Evolutionary conservation across 2,797 vertebrate genomes (phyloP).

Genomic region (Thalassophryne amazonica): DNA sequence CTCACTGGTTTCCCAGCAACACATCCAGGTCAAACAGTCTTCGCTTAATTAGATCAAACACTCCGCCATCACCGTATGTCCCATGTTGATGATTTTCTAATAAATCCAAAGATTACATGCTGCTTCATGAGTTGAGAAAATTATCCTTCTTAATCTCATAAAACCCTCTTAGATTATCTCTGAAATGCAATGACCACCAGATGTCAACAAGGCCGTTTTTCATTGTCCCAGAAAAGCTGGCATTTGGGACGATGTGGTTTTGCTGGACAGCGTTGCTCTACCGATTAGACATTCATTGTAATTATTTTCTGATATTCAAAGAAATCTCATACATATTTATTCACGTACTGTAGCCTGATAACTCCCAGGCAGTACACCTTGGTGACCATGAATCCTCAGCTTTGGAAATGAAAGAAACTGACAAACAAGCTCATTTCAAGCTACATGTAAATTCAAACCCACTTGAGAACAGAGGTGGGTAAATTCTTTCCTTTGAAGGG

Average conservation of each 20-base stretch:
- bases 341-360: not conserved
- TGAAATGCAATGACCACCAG: slow-evolving; percentile 11
- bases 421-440: no score
- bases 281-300: not conserved
- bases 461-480: no score
- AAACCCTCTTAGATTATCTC: slow-evolving; percentile 23
- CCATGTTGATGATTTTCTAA: slow-evolving; percentile 11
- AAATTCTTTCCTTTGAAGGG: no score
- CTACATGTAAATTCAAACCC: no score
- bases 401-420: no score
- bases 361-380: no score
- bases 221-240: slow-evolving; percentile 4
- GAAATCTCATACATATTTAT: not conserved
- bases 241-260: not conserved
- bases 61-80: not conserved
- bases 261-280: not conserved
- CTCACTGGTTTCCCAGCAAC: slow-evolving; percentile 27
- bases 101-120: slow-evolving; percentile 25
- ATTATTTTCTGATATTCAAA: not conserved
- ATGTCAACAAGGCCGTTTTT: slow-evolving; percentile 1
- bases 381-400: no score
- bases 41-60: slow-evolving; percentile 6
- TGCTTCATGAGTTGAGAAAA: slow-evolving; percentile 24
- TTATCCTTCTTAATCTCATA: slow-evolving; percentile 11
- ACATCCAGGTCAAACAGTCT: slow-evolving; percentile 21